Evolutionary conservation across 2,888 invertebrate genomes (phyloP), one percentile per base, ranked within the genome.

Genomic region (Lycia hirtaria): DNA sequence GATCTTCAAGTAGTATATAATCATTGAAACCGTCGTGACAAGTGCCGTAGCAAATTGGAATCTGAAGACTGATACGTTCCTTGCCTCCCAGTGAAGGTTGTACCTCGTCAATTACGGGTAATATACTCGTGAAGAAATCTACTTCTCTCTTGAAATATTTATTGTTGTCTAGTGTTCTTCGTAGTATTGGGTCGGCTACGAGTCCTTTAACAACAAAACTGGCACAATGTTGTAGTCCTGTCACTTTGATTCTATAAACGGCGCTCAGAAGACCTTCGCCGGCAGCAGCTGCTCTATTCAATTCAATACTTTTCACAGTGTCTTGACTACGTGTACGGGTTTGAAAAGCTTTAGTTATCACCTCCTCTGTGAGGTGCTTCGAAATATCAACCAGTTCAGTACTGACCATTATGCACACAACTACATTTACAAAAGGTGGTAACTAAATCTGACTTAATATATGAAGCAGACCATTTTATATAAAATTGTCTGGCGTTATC

Each of bases 261-360:
- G 76, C 80, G 50, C 83, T 75, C 9, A 85, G 60, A 3, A 83
- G 60, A 0, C 85, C 83, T 57, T 83, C 81, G 0, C 84, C 85
- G 0, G 75, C 75, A 0, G 80, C 73, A 0, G 79, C 78, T 0
- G 76, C 85, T 64, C 73, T 68, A 1, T 68, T 64, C 7, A 86
- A 60, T 51, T 69, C 62, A 12, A 82, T 56, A 22, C 45, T 65
- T 64, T 73, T 61, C 0, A 81, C 60, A 28, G 44, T 60, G 28
- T 82, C 81, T 17, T 77, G 60, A 62, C 77, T 80, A 1, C 75
- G 66, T 1, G 78, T 82, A 59, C 68, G 76, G 19, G 72, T 48
- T 64, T 73, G 77, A 28, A 81, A 83, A 15, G 73, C 75, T 57
- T 70, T 71, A 10, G 75, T 68, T 10, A 87, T 60, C 0, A 81